Evolutionary conservation across 1,140 invertebrate genomes (phyloP).

Genomic region (Spodoptera litura): DNA sequence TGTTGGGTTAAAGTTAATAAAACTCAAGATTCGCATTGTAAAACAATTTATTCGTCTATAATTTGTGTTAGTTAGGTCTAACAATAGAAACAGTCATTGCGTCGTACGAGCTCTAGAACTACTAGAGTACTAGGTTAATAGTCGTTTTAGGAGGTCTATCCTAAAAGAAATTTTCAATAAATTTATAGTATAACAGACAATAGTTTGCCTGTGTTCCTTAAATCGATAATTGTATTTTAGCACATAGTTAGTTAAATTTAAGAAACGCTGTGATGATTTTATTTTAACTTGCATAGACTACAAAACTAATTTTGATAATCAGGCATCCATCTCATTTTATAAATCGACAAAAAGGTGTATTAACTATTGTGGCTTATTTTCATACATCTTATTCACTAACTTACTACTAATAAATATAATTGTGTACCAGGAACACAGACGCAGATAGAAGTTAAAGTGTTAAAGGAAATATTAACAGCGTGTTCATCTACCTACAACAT

Average conservation of each 20-base stretch:
- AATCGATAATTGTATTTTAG: too few relatives aligned
- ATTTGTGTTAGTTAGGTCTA: slow-evolving; percentile 51
- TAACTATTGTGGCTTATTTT: too few relatives aligned
- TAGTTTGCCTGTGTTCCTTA: background rate
- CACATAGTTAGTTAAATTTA: too few relatives aligned
- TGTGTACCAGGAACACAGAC: slow-evolving; percentile 35
- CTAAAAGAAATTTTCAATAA: slow-evolving; percentile 7
- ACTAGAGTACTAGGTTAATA: background rate
- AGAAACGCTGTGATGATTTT: too few relatives aligned
- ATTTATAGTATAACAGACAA: background rate
- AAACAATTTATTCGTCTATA: slow-evolving; percentile 58
- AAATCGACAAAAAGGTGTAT: too few relatives aligned
- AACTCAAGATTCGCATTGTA: slow-evolving; percentile 46
- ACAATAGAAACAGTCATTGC: slow-evolving; percentile 46
- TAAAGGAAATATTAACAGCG: slow-evolving; percentile 20
- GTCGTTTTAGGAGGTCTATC: slow-evolving; percentile 6
- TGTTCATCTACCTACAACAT: background rate
- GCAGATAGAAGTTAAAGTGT: slow-evolving; percentile 7
- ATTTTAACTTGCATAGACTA: too few relatives aligned
- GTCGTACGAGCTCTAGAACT: background rate
- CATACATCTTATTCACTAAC: background rate
- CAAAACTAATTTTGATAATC: too few relatives aligned
- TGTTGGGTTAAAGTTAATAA: slow-evolving; percentile 15
- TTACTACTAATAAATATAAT: background rate
- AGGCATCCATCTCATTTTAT: too few relatives aligned